Evolutionary conservation across 1,140 invertebrate species (phyloP), one percentile per base, ranked within the genome.

Genomic region (Scaptomyza pallida): DNA sequence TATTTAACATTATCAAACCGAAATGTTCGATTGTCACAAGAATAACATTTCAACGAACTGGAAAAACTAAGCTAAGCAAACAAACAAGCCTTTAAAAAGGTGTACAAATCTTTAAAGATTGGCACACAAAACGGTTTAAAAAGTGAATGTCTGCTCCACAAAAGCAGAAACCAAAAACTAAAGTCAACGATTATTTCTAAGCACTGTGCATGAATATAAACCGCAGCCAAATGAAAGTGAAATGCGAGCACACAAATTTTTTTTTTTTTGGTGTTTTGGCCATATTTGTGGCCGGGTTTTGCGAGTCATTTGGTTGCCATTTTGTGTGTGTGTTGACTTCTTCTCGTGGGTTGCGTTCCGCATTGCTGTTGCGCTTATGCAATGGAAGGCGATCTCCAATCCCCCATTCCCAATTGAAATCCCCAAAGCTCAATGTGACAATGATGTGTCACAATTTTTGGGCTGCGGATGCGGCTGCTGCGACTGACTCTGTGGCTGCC

Each of bases 361-460:
- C 63, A 55, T 67, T 60, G 64, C n/a, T 59, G 52, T 13, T 19
- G n/a, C 26, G 48, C 59, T 70, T 77, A 77, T 77, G 74, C 71
- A 74, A 77, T 73, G 23, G 4, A 19, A 50, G 47, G 47, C 60
- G 60, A 61, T 77, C 61, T 45, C 51, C 23, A 17, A 44, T 43
- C 47, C 33, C 9, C 9, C 2, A 35, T 37, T 6, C 26, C 26
- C 26, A 26, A 3, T 35, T 35, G 9, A 35, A 35, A 35, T 35
- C 12, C 33, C 19, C 48, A 21, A 75, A 35, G n/a, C 40, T 12
- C 48, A 43, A 72, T 8, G 44, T 64, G 71, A 64, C 59, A 74
- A 74, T 77, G 65, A 75, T 74, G 59, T 74, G 74, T 64, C 72
- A 77, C 65, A 77, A n/a, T n/a, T n/a, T 76, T 74, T 75, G 23